phyloP scores from a whole-genome alignment of 2,113 vertebrate genomes.

The Synchiropus splendidus region DNA sequence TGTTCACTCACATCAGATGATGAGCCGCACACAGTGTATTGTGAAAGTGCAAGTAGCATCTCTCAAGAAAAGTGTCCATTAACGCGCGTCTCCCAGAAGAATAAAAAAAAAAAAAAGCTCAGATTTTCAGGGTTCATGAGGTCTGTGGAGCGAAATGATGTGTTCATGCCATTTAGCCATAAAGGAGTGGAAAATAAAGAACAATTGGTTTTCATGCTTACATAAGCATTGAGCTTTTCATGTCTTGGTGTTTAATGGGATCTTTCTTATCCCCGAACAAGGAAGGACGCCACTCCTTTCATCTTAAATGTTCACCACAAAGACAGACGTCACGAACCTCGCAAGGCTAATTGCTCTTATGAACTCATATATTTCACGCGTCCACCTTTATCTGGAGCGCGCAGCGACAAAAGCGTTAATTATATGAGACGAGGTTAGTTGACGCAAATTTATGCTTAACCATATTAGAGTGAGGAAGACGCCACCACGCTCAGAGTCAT shows the following conservation, averaged over 20 bases:
- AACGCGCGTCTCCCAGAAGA: slow-evolving; percentile 21
- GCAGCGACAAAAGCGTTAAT: slow-evolving; percentile 65
- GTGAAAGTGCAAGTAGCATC: slow-evolving; percentile 12
- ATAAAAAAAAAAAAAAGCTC: slow-evolving; percentile 12
- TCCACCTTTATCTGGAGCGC: slow-evolving; percentile 36
- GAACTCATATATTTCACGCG: slow-evolving; percentile 36
- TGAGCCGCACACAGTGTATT: slow-evolving; percentile 24
- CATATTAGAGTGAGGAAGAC: slow-evolving; percentile 51
- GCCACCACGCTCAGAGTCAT: slow-evolving; percentile 50
- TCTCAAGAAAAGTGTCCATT: slow-evolving; percentile 30
- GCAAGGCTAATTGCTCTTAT: slow-evolving; percentile 42
- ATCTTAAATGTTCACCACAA: too few relatives aligned
- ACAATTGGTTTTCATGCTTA: slow-evolving; percentile 51
- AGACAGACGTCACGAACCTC: slow-evolving; percentile 3
- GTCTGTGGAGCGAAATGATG: slow-evolving; percentile 28
- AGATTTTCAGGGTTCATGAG: slow-evolving; percentile 21
- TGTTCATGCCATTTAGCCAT: slow-evolving; percentile 33
- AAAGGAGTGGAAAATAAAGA: slow-evolving; percentile 48
- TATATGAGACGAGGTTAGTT: slow-evolving; percentile 64
- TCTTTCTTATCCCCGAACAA: slow-evolving; percentile 37
- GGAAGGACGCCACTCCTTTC: slow-evolving; percentile 1
- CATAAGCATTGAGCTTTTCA: slow-evolving; percentile 31
- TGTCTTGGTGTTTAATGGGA: slow-evolving; percentile 38
- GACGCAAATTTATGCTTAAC: slow-evolving; percentile 57
- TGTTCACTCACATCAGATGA: slow-evolving; percentile 16